Conservation (phyloP, 2,888 invertebrate species). For the Stenotaenia linearis region DNA sequence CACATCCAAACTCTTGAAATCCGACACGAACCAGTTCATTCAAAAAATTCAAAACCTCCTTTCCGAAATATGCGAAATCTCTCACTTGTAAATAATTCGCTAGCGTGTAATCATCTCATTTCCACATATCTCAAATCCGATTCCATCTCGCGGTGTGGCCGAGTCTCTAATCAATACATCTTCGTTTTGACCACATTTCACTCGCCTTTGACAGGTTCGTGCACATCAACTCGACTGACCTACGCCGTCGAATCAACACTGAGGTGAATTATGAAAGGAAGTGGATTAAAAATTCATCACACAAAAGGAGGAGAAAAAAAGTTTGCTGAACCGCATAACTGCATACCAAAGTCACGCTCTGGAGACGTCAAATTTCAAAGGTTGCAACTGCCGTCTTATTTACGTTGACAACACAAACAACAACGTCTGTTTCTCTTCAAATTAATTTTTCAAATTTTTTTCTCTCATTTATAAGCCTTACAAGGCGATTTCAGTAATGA, state of each 20-base stretch:
- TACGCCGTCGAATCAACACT: conserved; percentile 9
- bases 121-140: neutral
- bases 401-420: neutral
- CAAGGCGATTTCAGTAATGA: too few species aligned
- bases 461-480: too few species aligned
- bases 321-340: neutral
- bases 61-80: neutral
- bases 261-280: conserved; percentile 15
- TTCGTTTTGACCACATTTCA: conserved; percentile 2
- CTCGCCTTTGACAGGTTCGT: neutral
- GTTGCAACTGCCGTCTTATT: neutral
- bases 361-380: neutral
- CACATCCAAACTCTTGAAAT: neutral
- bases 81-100: neutral
- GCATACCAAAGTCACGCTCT: conserved; percentile 16
- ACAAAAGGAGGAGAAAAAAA: neutral
- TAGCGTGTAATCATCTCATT: neutral
- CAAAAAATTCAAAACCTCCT: neutral
- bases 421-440: neutral
- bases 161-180: conserved; percentile 11
- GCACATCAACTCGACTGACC: conserved; percentile 12
- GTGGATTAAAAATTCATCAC: conserved; percentile 1
- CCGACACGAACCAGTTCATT: conserved; percentile 17
- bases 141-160: neutral
- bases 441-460: too few species aligned